Evolutionary conservation across 2,888 invertebrate species (phyloP).

Genomic region (Xylota sylvarum): DNA sequence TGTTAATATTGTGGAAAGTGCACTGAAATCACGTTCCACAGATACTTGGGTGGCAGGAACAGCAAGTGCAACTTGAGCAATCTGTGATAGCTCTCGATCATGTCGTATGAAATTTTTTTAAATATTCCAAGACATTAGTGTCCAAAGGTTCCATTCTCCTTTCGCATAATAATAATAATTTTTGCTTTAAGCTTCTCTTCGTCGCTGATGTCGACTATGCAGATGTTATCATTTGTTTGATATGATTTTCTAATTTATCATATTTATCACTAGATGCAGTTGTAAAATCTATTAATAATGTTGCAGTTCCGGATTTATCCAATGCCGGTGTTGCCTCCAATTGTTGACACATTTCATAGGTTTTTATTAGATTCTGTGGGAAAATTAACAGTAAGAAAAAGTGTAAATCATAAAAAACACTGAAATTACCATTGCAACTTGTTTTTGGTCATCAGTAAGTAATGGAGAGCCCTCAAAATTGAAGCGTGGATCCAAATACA

Average conservation of each 20-base stretch:
- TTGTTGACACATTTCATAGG: too few relatives aligned
- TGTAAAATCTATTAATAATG: too few relatives aligned
- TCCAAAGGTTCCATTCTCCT: not conserved
- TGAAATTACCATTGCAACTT: too few relatives aligned
- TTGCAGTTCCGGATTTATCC: too few relatives aligned
- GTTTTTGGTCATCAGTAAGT: too few relatives aligned
- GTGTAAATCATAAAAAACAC: too few relatives aligned
- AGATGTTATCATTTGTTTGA: conserved; percentile 7
- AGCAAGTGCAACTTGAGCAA: conserved; percentile 47
- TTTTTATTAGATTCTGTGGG: too few relatives aligned
- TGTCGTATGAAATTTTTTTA: conserved; percentile 38
- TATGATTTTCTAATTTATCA: not conserved
- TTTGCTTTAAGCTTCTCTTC: not conserved
- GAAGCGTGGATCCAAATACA: too few relatives aligned
- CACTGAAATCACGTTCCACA: conserved; percentile 65
- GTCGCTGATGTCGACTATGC: conserved; percentile 2
- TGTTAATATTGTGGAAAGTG: conserved; percentile 62
- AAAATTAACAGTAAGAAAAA: not conserved
- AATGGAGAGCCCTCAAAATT: too few relatives aligned
- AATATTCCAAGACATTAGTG: conserved; percentile 35
- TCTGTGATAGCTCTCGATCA: conserved; percentile 45
- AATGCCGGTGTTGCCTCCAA: too few relatives aligned
- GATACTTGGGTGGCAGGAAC: conserved; percentile 66
- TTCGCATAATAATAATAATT: too few relatives aligned
- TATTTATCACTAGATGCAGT: too few relatives aligned